Percentiles rank a stretch among this genome's conserved stretches.
Evolutionary conservation across 2,113 vertebrate species (phyloP).

Genomic region (Amblyornis subalaris): DNA sequence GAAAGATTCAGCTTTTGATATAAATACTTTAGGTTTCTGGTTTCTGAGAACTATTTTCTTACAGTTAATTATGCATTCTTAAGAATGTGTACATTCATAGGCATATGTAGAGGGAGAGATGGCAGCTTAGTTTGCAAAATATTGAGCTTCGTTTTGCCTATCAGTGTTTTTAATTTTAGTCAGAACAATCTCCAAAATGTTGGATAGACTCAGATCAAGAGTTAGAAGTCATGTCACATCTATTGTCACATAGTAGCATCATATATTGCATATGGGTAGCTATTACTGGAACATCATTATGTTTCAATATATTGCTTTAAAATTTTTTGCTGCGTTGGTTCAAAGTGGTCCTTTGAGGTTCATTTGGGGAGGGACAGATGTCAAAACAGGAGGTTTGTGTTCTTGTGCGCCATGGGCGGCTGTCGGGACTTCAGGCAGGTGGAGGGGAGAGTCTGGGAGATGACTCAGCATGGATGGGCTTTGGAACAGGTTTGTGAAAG

Average conservation of each 20-base stretch:
- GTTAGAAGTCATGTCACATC: neutral
- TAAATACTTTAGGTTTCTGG: conserved; percentile 38
- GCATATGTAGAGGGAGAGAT: conserved; percentile 16
- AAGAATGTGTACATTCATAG: neutral
- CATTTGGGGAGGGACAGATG: neutral
- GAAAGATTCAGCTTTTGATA: conserved; percentile 33
- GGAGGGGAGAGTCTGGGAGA: neutral
- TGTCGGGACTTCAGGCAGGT: neutral
- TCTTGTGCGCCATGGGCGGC: fast-evolving
- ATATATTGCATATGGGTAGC: neutral
- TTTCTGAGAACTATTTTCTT: conserved; percentile 37
- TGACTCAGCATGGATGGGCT: neutral
- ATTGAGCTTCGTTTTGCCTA: neutral
- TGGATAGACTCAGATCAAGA: neutral
- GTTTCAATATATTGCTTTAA: neutral
- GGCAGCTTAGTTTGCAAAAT: conserved; percentile 44
- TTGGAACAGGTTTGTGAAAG: neutral
- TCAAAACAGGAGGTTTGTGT: neutral
- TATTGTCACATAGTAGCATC: neutral
- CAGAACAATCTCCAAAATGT: neutral
- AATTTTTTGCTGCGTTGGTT: neutral
- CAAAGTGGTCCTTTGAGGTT: neutral
- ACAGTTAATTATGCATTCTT: conserved; percentile 37
- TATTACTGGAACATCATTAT: neutral
- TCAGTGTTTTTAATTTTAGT: neutral